These are phyloP conservation scores for Indicator maculatus DNA, from an alignment of 2,113 vertebrate genomes.

Conservation along the genomic window DNA sequence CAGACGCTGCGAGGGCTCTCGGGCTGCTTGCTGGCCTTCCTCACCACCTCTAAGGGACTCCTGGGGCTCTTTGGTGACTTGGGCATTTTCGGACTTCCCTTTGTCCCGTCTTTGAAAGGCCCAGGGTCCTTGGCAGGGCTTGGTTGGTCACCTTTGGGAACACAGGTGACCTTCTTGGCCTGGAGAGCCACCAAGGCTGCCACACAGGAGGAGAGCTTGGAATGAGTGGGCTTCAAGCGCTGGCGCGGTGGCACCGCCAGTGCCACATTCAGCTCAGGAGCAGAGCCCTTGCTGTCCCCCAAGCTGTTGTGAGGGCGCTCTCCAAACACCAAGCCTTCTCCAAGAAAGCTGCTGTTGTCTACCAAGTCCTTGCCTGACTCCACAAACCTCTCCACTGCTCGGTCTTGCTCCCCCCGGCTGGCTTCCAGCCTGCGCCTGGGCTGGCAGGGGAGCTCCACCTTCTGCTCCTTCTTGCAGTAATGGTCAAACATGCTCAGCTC, in stretches of 20 bases:
- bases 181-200: constrained; percentile 91
- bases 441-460: constrained; percentile 70
- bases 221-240: constrained; percentile 84
- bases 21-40: constrained; percentile 83
- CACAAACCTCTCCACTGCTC: constrained; percentile 34
- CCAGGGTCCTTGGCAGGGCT: constrained; percentile 75
- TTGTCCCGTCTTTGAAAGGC: constrained; percentile 78
- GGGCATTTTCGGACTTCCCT: constrained; percentile 87
- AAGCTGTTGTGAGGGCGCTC: constrained; percentile 68
- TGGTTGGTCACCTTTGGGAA: constrained; percentile 77
- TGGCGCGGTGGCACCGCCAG: constrained; percentile 74
- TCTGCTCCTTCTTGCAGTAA: constrained; percentile 81
- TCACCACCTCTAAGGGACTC: constrained; percentile 89
- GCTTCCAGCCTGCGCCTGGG: constrained; percentile 23
- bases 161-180: constrained; percentile 82
- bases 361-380: constrained; percentile 66
- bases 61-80: constrained; percentile 91
- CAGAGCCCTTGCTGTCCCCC: constrained; percentile 72
- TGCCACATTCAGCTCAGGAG: constrained; percentile 49
- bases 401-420: constrained; percentile 58
- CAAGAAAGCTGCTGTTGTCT: constrained; percentile 70
- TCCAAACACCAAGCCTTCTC: constrained; percentile 69
- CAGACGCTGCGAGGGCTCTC: constrained; percentile 93
- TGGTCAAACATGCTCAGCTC: constrained; percentile 86
- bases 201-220: constrained; percentile 91